Evolutionary conservation across 2,797 vertebrate genomes (phyloP).

Genomic region (Halcyon badia): DNA sequence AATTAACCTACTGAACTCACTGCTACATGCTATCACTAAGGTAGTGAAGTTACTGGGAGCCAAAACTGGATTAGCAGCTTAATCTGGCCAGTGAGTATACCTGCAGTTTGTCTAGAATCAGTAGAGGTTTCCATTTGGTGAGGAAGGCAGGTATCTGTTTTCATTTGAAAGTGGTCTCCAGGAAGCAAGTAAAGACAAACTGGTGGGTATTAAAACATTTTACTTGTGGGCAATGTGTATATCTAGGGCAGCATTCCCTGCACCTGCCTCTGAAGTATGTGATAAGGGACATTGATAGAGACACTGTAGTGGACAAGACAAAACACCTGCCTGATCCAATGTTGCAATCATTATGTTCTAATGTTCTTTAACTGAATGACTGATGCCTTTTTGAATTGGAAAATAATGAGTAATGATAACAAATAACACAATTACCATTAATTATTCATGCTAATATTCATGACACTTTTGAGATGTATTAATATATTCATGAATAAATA

Average conservation of each 20-base stretch:
- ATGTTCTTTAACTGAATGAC: neutral
- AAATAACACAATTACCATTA: neutral
- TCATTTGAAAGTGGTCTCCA: neutral
- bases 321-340: conserved; percentile 2
- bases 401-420: conserved; percentile 24
- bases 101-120: neutral
- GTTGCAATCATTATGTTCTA: neutral
- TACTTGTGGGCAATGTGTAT: neutral
- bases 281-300: neutral
- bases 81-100: neutral
- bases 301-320: neutral
- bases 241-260: neutral
- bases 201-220: neutral
- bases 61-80: neutral
- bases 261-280: neutral
- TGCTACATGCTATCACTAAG: neutral
- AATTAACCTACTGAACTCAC: neutral
- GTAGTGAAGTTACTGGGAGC: neutral
- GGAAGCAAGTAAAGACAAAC: neutral
- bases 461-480: conserved; percentile 8
- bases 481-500: conserved; percentile 61
- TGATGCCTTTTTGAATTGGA: conserved; percentile 8
- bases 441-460: conserved; percentile 28
- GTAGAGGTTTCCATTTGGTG: neutral
- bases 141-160: neutral